phyloP scores from a whole-genome alignment of 2,113 vertebrate species.

The Hippopotamus amphibius region DNA sequence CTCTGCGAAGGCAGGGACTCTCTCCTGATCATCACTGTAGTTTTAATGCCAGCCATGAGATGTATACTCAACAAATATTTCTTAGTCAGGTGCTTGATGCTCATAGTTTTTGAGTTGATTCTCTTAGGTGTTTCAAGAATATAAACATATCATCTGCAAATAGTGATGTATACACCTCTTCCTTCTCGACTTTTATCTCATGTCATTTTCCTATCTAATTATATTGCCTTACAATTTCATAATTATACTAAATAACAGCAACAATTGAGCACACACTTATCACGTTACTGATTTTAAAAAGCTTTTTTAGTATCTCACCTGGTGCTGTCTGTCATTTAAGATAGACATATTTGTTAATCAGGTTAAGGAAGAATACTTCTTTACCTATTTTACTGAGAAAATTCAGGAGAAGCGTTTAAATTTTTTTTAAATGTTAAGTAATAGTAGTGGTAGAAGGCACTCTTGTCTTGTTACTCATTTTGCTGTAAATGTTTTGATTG shows the following conservation, averaged over 20 bases:
- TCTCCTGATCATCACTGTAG: too few species aligned
- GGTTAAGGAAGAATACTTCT: not conserved
- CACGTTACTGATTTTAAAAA: not conserved
- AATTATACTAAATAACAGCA: not conserved
- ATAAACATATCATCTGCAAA: not conserved
- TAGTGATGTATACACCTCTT: not conserved
- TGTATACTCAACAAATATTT: not conserved
- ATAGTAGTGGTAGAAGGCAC: not conserved
- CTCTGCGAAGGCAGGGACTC: not conserved
- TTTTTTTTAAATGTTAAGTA: not conserved
- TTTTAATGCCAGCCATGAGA: not conserved
- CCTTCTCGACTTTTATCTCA: not conserved
- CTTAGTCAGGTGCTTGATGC: not conserved
- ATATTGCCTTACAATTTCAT: not conserved
- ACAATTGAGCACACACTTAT: not conserved
- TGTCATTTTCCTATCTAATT: not conserved
- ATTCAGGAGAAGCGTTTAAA: not conserved
- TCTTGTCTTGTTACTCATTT: not conserved
- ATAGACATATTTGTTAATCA: not conserved
- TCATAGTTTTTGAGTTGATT: not conserved
- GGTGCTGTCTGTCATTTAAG: not conserved
- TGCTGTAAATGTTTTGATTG: constrained; percentile 3
- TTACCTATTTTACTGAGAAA: not conserved
- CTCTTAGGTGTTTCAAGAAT: not conserved
- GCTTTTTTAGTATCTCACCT: not conserved